phyloP scores from a whole-genome alignment of 2,113 vertebrate genomes.

The Amphiprion ocellaris region DNA sequence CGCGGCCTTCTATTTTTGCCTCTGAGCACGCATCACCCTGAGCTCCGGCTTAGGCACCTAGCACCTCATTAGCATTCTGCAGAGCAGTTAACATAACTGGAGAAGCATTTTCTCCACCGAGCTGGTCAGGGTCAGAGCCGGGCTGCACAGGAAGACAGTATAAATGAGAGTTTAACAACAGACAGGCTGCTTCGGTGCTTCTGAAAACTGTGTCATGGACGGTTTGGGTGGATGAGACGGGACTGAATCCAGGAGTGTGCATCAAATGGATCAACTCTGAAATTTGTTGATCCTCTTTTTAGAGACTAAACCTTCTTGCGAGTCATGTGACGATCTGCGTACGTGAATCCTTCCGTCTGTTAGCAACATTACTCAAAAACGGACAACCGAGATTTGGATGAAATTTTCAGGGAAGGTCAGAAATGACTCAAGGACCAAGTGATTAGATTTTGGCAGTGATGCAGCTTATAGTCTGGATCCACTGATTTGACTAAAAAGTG shows the following conservation, averaged over 20 bases:
- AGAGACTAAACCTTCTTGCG: too few relatives aligned
- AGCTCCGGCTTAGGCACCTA: slow-evolving; percentile 52
- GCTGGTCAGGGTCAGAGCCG: slow-evolving; percentile 14
- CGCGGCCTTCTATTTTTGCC: slow-evolving; percentile 72
- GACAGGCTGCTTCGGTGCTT: slow-evolving; percentile 24
- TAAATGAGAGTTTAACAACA: slow-evolving; percentile 10
- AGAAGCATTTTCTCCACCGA: slow-evolving; percentile 40
- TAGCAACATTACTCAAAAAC: too few relatives aligned
- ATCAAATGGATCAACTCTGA: neutral
- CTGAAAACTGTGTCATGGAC: slow-evolving; percentile 2
- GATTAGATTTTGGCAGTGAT: too few relatives aligned
- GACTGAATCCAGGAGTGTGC: neutral
- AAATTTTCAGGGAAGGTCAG: too few relatives aligned
- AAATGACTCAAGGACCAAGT: too few relatives aligned
- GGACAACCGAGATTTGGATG: too few relatives aligned
- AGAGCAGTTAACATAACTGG: slow-evolving; percentile 67
- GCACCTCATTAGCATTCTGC: slow-evolving; percentile 80
- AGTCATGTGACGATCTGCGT: too few relatives aligned
- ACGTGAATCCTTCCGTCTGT: too few relatives aligned
- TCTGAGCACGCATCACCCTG: slow-evolving; percentile 51
- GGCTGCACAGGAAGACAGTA: slow-evolving; percentile 28
- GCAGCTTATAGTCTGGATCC: too few relatives aligned
- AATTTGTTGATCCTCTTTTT: neutral
- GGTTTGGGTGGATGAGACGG: neutral
- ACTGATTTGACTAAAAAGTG: too few relatives aligned